Evolutionary conservation across 2,888 invertebrate species (phyloP).

Genomic region (Aleiodes leptofemur): DNA sequence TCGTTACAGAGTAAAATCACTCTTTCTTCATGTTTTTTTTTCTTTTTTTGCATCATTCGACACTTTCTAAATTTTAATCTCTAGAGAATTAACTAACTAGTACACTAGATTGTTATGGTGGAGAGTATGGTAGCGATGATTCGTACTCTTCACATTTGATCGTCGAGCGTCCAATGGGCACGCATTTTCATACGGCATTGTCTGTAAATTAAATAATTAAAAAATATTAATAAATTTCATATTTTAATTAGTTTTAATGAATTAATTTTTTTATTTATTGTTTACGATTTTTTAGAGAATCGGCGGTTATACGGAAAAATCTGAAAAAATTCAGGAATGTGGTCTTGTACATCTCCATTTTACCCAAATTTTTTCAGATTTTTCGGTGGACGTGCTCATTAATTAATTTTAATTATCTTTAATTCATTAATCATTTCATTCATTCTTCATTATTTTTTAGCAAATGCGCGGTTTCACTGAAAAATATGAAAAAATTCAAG

Average conservation of each 20-base stretch:
- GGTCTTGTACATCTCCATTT: no score
- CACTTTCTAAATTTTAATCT: constrained; percentile 77
- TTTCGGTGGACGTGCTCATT: no score
- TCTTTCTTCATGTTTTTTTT: constrained; percentile 59
- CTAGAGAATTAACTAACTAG: constrained; percentile 81
- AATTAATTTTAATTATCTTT: no score
- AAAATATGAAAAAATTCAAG: constrained; percentile 5
- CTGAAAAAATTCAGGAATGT: no score
- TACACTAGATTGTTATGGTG: constrained; percentile 77
- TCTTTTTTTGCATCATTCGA: constrained; percentile 68
- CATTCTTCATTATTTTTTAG: no score
- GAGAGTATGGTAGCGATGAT: constrained; percentile 72
- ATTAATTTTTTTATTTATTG: not conserved
- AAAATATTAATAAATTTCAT: not conserved
- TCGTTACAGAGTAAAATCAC: constrained; percentile 5
- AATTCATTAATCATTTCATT: no score
- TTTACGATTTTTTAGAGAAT: no score
- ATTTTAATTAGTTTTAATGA: not conserved
- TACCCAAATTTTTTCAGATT: no score
- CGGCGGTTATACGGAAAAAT: no score
- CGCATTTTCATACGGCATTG: constrained; percentile 69
- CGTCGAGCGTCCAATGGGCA: constrained; percentile 70
- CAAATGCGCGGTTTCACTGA: no score
- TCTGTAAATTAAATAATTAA: constrained; percentile 53
- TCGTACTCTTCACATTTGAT: constrained; percentile 71